phyloP scores from a whole-genome alignment of 1,140 invertebrate genomes.

The Pseudomyrmex cubaensis region DNA sequence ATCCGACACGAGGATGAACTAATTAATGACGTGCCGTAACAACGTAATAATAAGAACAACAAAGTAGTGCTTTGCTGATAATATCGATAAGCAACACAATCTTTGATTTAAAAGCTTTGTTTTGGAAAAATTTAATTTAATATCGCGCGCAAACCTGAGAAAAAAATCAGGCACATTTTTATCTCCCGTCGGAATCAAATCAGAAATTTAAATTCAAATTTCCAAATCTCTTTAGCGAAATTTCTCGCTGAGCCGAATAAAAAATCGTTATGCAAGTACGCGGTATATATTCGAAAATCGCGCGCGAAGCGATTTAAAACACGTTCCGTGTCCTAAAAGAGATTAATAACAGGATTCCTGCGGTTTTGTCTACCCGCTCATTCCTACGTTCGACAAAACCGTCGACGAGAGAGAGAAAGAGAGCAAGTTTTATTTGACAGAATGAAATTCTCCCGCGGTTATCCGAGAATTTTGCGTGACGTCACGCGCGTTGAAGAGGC shows the following conservation, averaged over 20 bases:
- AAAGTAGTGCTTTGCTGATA: too few species aligned
- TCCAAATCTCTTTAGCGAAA: neutral
- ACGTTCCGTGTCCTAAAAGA: constrained; percentile 42
- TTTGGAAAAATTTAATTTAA: too few species aligned
- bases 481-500: neutral
- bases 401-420: neutral
- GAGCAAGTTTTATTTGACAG: constrained; percentile 57
- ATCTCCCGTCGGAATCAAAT: too few species aligned
- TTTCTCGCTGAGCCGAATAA: neutral
- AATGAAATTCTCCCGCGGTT: constrained; percentile 70
- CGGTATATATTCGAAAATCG: constrained; percentile 42
- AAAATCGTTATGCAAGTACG: neutral
- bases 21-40: neutral
- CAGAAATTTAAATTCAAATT: neutral
- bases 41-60: neutral
- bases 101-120: too few species aligned
- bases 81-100: too few species aligned
- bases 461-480: constrained; percentile 59
- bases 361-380: constrained; percentile 28
- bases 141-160: too few species aligned
- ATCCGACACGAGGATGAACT: constrained; percentile 8
- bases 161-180: too few species aligned
- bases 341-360: constrained; percentile 59
- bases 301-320: constrained; percentile 23
- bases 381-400: constrained; percentile 40